These are phyloP conservation scores for Sterna hirundo DNA, from an alignment of 2,113 vertebrate genomes.

Conservation along the genomic window DNA sequence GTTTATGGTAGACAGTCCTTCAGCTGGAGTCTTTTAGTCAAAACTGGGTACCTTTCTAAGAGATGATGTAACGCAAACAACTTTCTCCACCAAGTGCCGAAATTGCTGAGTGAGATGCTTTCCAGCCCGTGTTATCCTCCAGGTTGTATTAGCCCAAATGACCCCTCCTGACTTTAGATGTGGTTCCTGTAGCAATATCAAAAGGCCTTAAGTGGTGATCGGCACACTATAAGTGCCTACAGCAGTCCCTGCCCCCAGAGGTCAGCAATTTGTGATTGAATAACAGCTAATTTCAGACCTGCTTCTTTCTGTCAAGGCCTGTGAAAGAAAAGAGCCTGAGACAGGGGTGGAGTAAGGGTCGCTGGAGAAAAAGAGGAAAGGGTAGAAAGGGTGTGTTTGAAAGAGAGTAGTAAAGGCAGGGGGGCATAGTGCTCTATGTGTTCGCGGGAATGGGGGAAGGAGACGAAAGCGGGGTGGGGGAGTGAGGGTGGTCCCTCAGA, in stretches of 20 bases:
- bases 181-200: slow-evolving; percentile 19
- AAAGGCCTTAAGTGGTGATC: neutral
- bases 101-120: slow-evolving; percentile 31
- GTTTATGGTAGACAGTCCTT: slow-evolving; percentile 21
- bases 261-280: slow-evolving; percentile 1
- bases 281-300: slow-evolving; percentile 5
- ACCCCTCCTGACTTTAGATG: neutral
- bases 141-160: slow-evolving; percentile 18
- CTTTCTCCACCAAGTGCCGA: neutral
- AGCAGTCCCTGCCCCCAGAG: neutral
- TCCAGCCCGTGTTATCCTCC: neutral
- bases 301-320: neutral
- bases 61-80: neutral
- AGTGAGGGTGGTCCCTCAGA: neutral
- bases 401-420: neutral
- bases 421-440: neutral
- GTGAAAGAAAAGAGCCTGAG: neutral
- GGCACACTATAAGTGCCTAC: neutral
- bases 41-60: neutral
- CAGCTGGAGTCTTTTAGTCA: neutral
- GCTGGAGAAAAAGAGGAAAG: neutral
- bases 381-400: neutral
- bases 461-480: neutral
- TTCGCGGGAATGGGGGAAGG: neutral
- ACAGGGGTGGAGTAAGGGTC: neutral